Evolutionary conservation across 2,888 invertebrate species (phyloP), one percentile per base, ranked within the genome.

Genomic region (Eupithecia abbreviata): DNA sequence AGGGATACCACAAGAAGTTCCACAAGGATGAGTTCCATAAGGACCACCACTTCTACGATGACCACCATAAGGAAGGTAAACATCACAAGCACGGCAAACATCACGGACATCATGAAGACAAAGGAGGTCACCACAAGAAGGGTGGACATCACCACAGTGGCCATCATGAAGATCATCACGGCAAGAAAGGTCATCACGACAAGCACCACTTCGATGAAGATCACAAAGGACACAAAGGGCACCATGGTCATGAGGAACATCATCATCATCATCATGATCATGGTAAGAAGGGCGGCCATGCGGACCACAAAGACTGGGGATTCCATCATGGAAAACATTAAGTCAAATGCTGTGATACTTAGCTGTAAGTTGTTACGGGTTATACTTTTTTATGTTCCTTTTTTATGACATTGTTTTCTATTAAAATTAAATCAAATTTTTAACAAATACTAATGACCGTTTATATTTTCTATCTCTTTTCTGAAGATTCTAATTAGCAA

Each of bases 21-120:
- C 94, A 94, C 75, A 94, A 94, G 85, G 94, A 94, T 78, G 87
- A 90, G 86, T 94, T 90, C 91, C 93, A 94, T 82, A 94, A 94
- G 86, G 94, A 94, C 80, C 94, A 94, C 80, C 93, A 94, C 90
- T 94, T 94, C 85, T 93, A 94, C 85, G 94, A 94, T 85, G 94
- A 91, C 83, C 90, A 94, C 78, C 94, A 94, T 77, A 85, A 92
- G 13, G 93, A 92, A 86, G 94, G 94, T 85, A 94, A 95, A 82
- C 94, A 95, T 70, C 94, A 95, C 83, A 95, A 95, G 77, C 92
- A 95, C 62, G 94, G 94, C 0, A 82, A 95, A 42, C 94, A 94
- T 80, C 92, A 95, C 79, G 94, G 93, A 66, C 94, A 95, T 77
- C 94, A 95, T 69, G 92, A 91, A 15, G 84, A 94, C 67, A 87